Evolutionary conservation across 64 coral and sea anemone genomes (phyloP).

Genomic region (Anthopleura sola): DNA sequence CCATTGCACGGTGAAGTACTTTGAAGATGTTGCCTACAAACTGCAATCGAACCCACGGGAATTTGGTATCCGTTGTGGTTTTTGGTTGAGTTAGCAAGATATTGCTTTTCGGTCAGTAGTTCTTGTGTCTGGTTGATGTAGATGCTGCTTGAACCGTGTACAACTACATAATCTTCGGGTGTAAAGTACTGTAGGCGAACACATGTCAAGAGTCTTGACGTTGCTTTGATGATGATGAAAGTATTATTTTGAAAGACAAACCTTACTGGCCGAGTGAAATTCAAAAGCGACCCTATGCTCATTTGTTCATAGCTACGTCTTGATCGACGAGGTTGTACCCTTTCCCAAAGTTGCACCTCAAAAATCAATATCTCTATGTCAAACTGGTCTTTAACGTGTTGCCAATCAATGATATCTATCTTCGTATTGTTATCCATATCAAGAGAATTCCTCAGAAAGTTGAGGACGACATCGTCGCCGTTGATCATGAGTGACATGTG

Average conservation of each 20-base stretch:
- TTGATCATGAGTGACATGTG: neutral
- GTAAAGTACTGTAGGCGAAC: neutral
- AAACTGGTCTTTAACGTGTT: neutral
- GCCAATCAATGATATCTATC: too few relatives aligned
- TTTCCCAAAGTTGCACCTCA: neutral
- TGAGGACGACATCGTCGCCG: neutral
- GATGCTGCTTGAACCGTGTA: neutral
- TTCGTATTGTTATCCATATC: too few relatives aligned
- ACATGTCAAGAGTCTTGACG: conserved; percentile 3
- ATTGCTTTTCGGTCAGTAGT: too few relatives aligned
- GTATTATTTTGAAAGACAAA: neutral
- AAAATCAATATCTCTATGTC: neutral
- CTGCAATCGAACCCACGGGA: too few relatives aligned
- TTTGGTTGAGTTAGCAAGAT: too few relatives aligned
- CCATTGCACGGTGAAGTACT: neutral
- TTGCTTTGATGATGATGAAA: conserved; percentile 20
- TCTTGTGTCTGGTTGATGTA: neutral
- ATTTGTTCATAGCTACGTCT: neutral
- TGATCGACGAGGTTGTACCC: neutral
- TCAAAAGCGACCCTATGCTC: neutral
- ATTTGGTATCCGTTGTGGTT: too few relatives aligned
- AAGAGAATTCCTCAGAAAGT: neutral
- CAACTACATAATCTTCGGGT: neutral
- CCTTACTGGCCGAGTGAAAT: neutral
- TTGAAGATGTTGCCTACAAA: too few relatives aligned